Conservation (phyloP, 1,140 invertebrate species). For the honey bee (Apis mellifera) region Amel_HAv3.1 CM009945.2:5091501-5092000, state of each 20-base stretch:
- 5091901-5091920: neutral
- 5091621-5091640: constrained; percentile 87
- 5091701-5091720: neutral
- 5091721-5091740: neutral
- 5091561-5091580: constrained; percentile 83
- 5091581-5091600: constrained; percentile 89
- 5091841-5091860: constrained; percentile 85
- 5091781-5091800: constrained; percentile 83
- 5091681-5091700: neutral
- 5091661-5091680: constrained; percentile 82
- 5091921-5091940: too few relatives aligned
- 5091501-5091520: constrained; percentile 79
- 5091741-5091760: constrained; percentile 73
- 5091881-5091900: neutral
- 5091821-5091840: constrained; percentile 87
- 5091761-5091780: constrained; percentile 86
- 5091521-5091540: constrained; percentile 87
- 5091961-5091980: constrained; percentile 84
- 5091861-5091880: neutral
- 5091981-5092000: constrained; percentile 84
- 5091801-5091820: constrained; percentile 86
- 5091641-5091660: constrained; percentile 86
- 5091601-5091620: constrained; percentile 85
- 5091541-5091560: constrained; percentile 87
- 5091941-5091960: constrained; percentile 84